Conservation (phyloP, 2,888 invertebrate genomes). For the Sinotaia quadrata region DNA sequence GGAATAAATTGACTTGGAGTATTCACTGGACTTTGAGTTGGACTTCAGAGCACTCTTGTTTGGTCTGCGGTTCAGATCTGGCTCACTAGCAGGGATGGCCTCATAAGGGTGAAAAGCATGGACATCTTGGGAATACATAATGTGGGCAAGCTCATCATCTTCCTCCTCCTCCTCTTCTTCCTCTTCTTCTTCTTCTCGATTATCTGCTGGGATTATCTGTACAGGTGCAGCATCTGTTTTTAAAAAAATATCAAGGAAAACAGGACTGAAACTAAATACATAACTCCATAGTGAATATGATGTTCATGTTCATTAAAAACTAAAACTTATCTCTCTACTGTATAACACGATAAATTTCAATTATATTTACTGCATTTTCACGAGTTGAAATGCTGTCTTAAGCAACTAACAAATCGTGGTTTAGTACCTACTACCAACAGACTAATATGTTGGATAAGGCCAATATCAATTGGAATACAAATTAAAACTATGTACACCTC, state of each 20-base stretch:
- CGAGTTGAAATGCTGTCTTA: too few species aligned
- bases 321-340: too few species aligned
- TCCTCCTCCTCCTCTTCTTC: conserved; percentile 39
- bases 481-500: too few species aligned
- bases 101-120: conserved; percentile 49
- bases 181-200: conserved; percentile 30
- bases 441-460: too few species aligned
- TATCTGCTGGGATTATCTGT: conserved; percentile 31
- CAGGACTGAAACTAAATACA: not conserved
- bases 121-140: conserved; percentile 32
- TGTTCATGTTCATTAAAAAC: too few species aligned
- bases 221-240: conserved; percentile 6
- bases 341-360: too few species aligned
- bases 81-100: conserved; percentile 69
- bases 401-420: too few species aligned
- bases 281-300: too few species aligned
- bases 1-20: not conserved
- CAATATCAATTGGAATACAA: too few species aligned
- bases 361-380: too few species aligned
- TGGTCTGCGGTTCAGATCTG: conserved; percentile 71
- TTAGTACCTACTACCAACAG: too few species aligned
- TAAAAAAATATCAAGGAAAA: not conserved
- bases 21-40: conserved; percentile 35
- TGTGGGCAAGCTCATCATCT: conserved; percentile 26
- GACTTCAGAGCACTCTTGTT: conserved; percentile 72